Percentiles rank a stretch among this genome's conserved stretches.
Conservation (phyloP, 2,797 vertebrate species). For the Crenichthys baileyi region DNA sequence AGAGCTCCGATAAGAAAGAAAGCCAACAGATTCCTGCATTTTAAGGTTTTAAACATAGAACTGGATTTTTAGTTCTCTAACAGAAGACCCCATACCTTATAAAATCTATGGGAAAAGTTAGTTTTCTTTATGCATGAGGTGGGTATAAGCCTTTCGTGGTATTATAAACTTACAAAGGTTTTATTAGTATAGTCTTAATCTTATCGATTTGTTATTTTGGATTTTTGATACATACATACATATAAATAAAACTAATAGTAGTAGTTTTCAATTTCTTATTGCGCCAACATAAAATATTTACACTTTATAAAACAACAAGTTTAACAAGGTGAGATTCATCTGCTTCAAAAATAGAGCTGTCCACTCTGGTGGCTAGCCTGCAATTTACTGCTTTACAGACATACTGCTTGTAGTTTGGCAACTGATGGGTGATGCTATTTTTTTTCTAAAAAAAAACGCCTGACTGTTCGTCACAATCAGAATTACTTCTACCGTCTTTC, state of each 20-base stretch:
- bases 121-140: background rate
- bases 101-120: slow-evolving; percentile 18
- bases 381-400: background rate
- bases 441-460: background rate
- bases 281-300: no score
- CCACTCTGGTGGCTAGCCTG: no score
- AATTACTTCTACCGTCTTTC: background rate
- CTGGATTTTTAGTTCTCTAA: slow-evolving; percentile 11
- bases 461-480: background rate
- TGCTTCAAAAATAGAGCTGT: no score
- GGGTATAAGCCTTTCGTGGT: background rate
- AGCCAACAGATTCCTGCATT: slow-evolving; percentile 26
- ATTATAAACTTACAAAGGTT: background rate
- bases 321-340: no score
- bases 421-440: background rate
- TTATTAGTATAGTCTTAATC: background rate
- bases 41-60: slow-evolving; percentile 29
- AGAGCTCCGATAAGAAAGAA: slow-evolving; percentile 6
- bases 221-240: background rate
- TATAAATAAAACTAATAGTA: background rate
- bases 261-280: no score
- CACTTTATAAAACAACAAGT: no score
- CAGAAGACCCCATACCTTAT: slow-evolving; percentile 25
- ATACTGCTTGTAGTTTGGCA: background rate
- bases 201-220: background rate